phyloP scores from a whole-genome alignment of 2,888 invertebrate species.

The Caenorhabditis sp. region DNA sequence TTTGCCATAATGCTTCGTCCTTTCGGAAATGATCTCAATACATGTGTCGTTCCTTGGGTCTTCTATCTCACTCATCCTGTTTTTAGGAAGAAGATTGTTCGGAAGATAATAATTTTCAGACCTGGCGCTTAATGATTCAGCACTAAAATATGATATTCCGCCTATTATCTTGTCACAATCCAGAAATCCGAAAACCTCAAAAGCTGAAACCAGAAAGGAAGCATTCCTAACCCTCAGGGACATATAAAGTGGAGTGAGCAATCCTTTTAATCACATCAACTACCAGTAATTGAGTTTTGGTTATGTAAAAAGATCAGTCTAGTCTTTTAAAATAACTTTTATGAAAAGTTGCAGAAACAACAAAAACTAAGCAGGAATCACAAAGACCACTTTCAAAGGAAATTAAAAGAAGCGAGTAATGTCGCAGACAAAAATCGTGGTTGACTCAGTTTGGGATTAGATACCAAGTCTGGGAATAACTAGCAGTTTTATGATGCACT shows the following conservation, averaged over 20 bases:
- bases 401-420: not conserved
- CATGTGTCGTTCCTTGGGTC: conserved; percentile 46
- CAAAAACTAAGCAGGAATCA: not conserved
- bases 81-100: conserved; percentile 12
- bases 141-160: no score
- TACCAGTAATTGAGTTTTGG: no score
- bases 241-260: no score
- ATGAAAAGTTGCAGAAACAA: not conserved
- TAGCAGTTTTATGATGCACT: conserved; percentile 1
- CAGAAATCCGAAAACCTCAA: no score
- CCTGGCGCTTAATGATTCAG: conserved; percentile 3
- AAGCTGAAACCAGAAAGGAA: no score
- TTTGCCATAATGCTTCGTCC: conserved; percentile 49
- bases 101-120: conserved; percentile 5
- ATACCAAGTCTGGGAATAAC: not conserved
- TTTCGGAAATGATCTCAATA: conserved; percentile 51
- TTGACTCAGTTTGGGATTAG: not conserved
- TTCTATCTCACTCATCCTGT: conserved; percentile 56
- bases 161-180: no score
- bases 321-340: no score
- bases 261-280: no score
- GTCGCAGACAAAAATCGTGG: not conserved
- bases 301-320: no score
- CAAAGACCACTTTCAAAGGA: not conserved
- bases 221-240: no score